These are phyloP conservation scores for Erebia epiphron DNA, from an alignment of 2,888 invertebrate genomes.

Conservation along the genomic window DNA sequence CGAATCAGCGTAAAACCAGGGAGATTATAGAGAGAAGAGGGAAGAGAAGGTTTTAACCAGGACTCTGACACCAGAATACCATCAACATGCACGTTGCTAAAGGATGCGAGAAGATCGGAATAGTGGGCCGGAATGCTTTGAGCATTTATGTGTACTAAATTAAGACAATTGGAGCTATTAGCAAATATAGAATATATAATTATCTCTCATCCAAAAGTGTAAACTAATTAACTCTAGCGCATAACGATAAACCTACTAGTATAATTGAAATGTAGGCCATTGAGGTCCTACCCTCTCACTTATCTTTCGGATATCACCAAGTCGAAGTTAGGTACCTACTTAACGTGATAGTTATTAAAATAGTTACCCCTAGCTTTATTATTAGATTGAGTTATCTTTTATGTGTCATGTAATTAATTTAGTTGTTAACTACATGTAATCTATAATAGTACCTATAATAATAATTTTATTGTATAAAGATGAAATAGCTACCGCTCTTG, in stretches of 20 bases:
- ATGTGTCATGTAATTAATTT: slow-evolving; percentile 14
- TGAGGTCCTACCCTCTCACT: slow-evolving; percentile 4
- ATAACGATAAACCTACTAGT: slow-evolving; percentile 3
- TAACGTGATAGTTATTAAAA: slow-evolving; percentile 5
- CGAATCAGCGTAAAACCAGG: no score
- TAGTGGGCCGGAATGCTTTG: no score
- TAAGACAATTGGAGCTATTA: no score
- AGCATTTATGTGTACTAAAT: no score
- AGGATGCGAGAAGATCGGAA: no score
- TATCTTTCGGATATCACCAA: slow-evolving; percentile 7
- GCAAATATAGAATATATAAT: no score
- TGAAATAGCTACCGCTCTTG: slow-evolving; percentile 10
- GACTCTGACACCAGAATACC: no score
- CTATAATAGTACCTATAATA: not conserved
- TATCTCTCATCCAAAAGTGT: not conserved
- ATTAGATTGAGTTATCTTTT: slow-evolving; percentile 11
- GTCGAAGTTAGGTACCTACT: not conserved
- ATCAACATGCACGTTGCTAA: no score
- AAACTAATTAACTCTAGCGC: not conserved
- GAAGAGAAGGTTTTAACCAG: no score
- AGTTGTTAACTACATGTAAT: slow-evolving; percentile 2
- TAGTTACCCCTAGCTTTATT: slow-evolving; percentile 8
- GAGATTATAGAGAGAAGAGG: no score
- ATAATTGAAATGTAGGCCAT: slow-evolving; percentile 21
- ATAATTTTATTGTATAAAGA: slow-evolving; percentile 1